Conservation (phyloP, 2,113 vertebrate species). For the Chlamydotis undulata region DNA sequence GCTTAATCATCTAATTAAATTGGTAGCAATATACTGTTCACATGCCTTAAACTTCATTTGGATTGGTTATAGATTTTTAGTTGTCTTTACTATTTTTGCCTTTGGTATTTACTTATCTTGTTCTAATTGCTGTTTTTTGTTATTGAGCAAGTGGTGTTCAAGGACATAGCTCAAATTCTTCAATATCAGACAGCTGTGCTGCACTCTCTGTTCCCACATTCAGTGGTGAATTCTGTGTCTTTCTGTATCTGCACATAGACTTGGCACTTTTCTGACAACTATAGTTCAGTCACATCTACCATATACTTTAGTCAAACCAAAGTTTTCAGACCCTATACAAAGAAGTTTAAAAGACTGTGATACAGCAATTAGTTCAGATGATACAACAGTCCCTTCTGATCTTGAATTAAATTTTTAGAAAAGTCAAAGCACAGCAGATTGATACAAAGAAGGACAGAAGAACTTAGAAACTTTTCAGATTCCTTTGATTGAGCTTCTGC, state of each 20-base stretch:
- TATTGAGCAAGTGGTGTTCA: too few species aligned
- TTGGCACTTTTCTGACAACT: background rate
- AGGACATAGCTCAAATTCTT: too few species aligned
- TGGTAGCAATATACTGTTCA: too few species aligned
- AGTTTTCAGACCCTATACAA: accelerated
- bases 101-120: too few species aligned
- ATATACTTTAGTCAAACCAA: background rate
- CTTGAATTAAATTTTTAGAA: background rate
- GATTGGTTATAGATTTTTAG: too few species aligned
- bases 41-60: too few species aligned
- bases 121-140: too few species aligned
- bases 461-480: background rate
- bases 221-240: background rate
- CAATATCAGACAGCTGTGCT: too few species aligned
- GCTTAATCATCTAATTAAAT: too few species aligned
- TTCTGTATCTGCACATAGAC: background rate
- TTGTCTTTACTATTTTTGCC: too few species aligned
- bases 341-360: background rate
- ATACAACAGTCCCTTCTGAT: background rate
- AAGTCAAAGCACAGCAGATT: background rate
- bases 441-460: background rate
- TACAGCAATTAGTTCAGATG: background rate
- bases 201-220: too few species aligned
- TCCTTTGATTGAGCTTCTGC: background rate
- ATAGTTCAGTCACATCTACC: background rate